These are phyloP conservation scores for Actias luna DNA, from an alignment of 2,888 invertebrate genomes.

Conservation along the genomic window DNA sequence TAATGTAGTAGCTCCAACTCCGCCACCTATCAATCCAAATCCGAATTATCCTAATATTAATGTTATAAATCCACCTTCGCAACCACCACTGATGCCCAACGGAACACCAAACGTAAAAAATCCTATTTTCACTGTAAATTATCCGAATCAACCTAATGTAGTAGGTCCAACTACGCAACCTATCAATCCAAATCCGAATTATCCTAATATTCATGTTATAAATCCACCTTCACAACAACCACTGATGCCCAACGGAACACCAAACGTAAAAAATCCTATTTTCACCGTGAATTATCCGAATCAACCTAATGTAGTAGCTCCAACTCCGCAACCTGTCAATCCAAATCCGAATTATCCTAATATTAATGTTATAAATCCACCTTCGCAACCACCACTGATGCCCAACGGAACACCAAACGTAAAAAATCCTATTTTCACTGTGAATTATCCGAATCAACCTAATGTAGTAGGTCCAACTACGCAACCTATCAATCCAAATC, in stretches of 20 bases:
- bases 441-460: background rate
- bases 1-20: background rate
- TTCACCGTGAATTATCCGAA: background rate
- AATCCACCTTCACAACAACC: background rate
- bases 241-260: background rate
- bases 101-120: background rate
- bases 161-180: background rate
- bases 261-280: background rate
- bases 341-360: background rate
- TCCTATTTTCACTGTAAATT: background rate
- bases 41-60: background rate
- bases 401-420: background rate
- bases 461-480: too few relatives aligned
- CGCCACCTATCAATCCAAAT: background rate
- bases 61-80: background rate
- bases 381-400: background rate
- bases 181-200: background rate
- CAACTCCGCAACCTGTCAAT: background rate
- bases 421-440: background rate
- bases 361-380: background rate
- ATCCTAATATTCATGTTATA: background rate
- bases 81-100: background rate
- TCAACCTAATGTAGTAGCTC: background rate
- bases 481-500: too few relatives aligned
- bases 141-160: background rate